Evolutionary conservation across 2,797 vertebrate species (phyloP).

Genomic region (Apogon talboti): DNA sequence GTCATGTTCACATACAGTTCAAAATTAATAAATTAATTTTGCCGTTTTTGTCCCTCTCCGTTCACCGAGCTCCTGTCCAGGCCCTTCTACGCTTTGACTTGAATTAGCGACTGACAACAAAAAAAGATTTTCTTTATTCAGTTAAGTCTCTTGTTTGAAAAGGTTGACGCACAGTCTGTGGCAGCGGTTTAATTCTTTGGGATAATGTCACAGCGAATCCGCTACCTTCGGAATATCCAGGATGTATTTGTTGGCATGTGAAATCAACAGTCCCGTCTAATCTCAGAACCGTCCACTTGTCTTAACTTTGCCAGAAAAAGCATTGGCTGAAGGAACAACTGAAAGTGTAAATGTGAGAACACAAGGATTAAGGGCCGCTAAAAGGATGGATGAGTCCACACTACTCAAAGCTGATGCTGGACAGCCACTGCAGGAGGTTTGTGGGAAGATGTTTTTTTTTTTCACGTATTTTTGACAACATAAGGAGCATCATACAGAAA

Average conservation of each 20-base stretch:
- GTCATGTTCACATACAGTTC: conserved; percentile 90
- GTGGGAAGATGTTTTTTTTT: conserved; percentile 40
- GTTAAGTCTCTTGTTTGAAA: conserved; percentile 1
- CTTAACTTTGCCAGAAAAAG: conserved; percentile 27
- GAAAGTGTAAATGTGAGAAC: conserved; percentile 55
- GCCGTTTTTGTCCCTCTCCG: conserved; percentile 72
- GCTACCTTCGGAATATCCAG: conserved; percentile 22
- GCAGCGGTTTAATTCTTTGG: conserved; percentile 41
- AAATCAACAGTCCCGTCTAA: conserved; percentile 18
- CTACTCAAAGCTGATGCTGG: conserved; percentile 77
- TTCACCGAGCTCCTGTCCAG: conserved; percentile 25
- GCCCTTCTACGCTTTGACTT: conserved; percentile 9
- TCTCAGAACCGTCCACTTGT: neutral
- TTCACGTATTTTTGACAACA: conserved; percentile 60
- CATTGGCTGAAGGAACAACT: conserved; percentile 33
- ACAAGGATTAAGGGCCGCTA: conserved; percentile 46
- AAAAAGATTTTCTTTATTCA: neutral
- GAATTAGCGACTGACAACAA: conserved; percentile 31
- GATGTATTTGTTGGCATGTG: conserved; percentile 22
- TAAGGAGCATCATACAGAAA: conserved; percentile 69
- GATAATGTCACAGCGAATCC: conserved; percentile 37
- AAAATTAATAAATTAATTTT: conserved; percentile 84
- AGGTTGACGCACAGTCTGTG: conserved; percentile 26
- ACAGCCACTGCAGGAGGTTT: conserved; percentile 58
- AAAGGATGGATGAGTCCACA: conserved; percentile 60